These are phyloP conservation scores for Callithrix jacchus DNA, from an alignment of 2,113 vertebrate genomes.

Conservation along the genomic window DNA sequence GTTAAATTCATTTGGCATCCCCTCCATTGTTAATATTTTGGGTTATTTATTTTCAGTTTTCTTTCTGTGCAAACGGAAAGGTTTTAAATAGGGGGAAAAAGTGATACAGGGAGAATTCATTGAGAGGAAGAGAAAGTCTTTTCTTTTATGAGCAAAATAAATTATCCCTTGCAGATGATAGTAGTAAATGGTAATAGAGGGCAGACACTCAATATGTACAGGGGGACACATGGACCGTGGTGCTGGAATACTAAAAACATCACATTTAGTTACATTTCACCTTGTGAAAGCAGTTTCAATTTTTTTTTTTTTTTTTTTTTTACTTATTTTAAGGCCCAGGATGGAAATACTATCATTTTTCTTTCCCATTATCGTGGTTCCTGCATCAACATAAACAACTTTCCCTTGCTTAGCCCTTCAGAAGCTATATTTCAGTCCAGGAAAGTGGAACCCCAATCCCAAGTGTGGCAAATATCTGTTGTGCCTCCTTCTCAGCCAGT, in stretches of 20 bases:
- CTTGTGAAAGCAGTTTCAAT: background rate
- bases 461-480: background rate
- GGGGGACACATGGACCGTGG: background rate
- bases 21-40: background rate
- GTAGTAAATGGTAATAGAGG: slow-evolving; percentile 44
- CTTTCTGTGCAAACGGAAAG: background rate
- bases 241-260: slow-evolving; percentile 7
- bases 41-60: slow-evolving; percentile 20
- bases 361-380: background rate
- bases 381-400: slow-evolving; percentile 21
- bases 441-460: background rate
- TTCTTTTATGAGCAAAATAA: slow-evolving; percentile 54
- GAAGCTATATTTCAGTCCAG: background rate
- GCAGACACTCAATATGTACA: slow-evolving; percentile 39
- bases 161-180: slow-evolving; percentile 46
- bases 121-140: slow-evolving; percentile 36
- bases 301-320: slow-evolving; percentile 26
- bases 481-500: background rate
- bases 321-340: slow-evolving; percentile 32
- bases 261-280: background rate
- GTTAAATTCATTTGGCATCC: background rate
- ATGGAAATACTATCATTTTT: slow-evolving; percentile 35
- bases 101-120: slow-evolving; percentile 39
- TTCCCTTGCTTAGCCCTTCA: slow-evolving; percentile 10
- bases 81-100: background rate